Evolutionary conservation across 2,888 invertebrate species (phyloP), one percentile per base, ranked within the genome.

Genomic region (Muscina levida): DNA sequence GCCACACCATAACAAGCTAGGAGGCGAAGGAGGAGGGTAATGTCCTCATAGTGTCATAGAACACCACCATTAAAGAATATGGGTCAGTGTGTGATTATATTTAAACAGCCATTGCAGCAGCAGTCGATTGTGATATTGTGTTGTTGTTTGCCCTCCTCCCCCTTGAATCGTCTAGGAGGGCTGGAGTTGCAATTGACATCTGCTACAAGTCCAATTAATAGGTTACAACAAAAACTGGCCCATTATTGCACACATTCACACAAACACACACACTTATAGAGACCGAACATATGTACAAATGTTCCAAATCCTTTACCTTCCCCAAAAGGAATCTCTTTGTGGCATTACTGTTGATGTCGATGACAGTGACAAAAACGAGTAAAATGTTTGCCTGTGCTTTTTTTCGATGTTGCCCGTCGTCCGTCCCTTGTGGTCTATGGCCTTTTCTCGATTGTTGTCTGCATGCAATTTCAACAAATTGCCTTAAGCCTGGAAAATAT

Each of bases 81-180:
- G 74, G 81, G 81, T 81, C 81, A 81, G 74, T 81, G 74, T 74
- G 81, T 75, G 81, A 77, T 81, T 75, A 81, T 81, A 68, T 75
- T 81, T 81, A 77, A 77, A 77, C 68, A 77, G 71, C 77, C 77
- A 51, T 19, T 19, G 70, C 77, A 53, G 66, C 48, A 24, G 19
- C 44, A 68, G 39, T 44, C 42, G 71, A 56, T 5, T 24, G 17
- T 46, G 15, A 31, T 15, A 17, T 2, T 15, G 10, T 37, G 26
- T 59, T 19, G 37, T 39, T 75, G 67, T 11, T 17, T 26, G 24
- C 19, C 19, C 17, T 31, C 65, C 57, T 59, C 53, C 53, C 51
- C 51, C 5, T n/a, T n/a, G 8, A 31, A 31, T 31, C 8, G 31
- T 31, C 31, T 31, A 26, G n/a, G 13, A 26, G n/a, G 44, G 6